These are phyloP conservation scores for Sterrhoptilus dennistouni DNA, from an alignment of 2,113 vertebrate species.

Conservation along the genomic window DNA sequence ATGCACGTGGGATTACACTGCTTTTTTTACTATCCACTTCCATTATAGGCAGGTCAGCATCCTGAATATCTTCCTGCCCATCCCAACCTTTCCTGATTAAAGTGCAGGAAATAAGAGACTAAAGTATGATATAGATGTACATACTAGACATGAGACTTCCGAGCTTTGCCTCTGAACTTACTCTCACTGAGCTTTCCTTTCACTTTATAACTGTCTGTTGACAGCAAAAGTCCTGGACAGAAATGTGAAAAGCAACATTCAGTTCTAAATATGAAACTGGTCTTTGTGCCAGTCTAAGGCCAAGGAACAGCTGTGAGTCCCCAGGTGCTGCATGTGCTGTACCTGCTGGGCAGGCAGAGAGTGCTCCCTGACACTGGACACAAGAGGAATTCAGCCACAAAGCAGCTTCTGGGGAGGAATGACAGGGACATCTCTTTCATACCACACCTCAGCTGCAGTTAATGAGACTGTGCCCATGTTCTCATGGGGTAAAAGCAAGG, in stretches of 20 bases:
- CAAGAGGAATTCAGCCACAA: not conserved
- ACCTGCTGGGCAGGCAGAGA: not conserved
- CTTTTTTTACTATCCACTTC: not conserved
- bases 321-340: not conserved
- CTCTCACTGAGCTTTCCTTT: not conserved
- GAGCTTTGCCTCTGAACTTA: not conserved
- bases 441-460: not conserved
- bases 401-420: not conserved
- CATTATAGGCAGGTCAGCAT: not conserved
- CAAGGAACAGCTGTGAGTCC: not conserved
- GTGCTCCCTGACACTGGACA: not conserved
- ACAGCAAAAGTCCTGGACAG: not conserved
- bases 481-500: not conserved
- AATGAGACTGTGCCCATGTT: not conserved
- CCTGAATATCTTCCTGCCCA: constrained; percentile 52
- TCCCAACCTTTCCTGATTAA: constrained; percentile 25
- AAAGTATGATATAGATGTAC: not conserved
- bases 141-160: not conserved
- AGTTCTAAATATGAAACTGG: not conserved
- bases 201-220: not conserved
- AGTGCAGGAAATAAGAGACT: constrained; percentile 31
- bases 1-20: not conserved
- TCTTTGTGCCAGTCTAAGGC: not conserved
- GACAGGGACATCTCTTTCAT: not conserved
- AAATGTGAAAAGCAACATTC: not conserved